Base-by-base conservation (phyloP, 2,888 invertebrate species). In the Venustoraphidia nigricollis region DNA sequence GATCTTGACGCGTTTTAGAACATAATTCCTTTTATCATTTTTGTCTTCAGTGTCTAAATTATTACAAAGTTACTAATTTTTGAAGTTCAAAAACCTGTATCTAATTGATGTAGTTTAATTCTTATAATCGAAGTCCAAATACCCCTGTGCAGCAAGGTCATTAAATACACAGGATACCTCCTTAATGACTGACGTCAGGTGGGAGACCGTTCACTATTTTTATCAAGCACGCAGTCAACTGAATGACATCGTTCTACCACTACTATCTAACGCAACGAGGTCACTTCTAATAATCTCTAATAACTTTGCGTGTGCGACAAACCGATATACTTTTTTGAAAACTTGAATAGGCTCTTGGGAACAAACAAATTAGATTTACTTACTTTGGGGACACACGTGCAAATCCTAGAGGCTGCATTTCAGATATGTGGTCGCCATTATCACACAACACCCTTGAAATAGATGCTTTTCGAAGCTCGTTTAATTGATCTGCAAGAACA, bases 371-470 rank as follows among this genome's bases (percentile, higher is more conserved):
- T 34, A 44, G 6, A 35, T 17, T 34, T 53, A 64, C 70, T 71
- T 68, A 79, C 79, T 61, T 59, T 55, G 66, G 57, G 0, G 80
- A 77, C 53, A 83, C 75, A 52, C 72, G 64, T 58, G 77, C 72
- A 60, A 87, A 86, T 1, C 81, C 82, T 54, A 71, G 70, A 1
- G 71, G 71, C 61, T 87, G 87, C 61, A 86, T 77, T 45, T 73
- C 71, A 52, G 69, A 59, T 9, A 87, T 75, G 41, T 76, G 67
- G 56, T 83, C 79, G 0, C 82, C 79, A 63, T 90, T 89, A 62
- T 91, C 86, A 60, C 90, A 90, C 50, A 90, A 68, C 34, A 90
- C 64, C 44, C 87, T 76, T 0, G 89, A 80, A 65, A 89, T 77
- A 36, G 81, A 85, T 0, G 81, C 67, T 60, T 86, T 86, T 46